Evolutionary conservation across 1,140 invertebrate genomes (phyloP).

Genomic region (Pseudomyrmex cubaensis): DNA sequence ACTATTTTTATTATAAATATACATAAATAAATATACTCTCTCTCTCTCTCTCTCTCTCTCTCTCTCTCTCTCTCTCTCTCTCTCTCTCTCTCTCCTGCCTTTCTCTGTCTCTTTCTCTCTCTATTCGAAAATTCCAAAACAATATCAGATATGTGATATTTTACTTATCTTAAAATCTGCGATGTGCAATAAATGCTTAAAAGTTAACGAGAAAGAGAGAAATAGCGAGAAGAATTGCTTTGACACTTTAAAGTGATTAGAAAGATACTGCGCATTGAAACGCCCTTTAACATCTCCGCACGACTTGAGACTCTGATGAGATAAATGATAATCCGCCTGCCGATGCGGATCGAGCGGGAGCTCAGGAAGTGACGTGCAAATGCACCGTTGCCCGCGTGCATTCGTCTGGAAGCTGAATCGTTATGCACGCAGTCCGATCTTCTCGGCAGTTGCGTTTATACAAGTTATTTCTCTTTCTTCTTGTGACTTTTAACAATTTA

Average conservation of each 20-base stretch:
- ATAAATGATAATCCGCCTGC: slow-evolving; percentile 53
- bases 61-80: too few species aligned
- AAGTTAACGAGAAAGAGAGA: background rate
- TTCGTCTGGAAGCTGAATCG: slow-evolving; percentile 40
- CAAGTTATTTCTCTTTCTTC: background rate
- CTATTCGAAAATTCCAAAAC: too few species aligned
- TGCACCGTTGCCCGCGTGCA: slow-evolving; percentile 51
- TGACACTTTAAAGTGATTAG: slow-evolving; percentile 20
- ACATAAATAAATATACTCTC: too few species aligned
- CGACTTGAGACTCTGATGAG: slow-evolving; percentile 27
- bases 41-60: too few species aligned
- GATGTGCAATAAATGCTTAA: background rate
- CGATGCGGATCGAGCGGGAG: slow-evolving; percentile 40
- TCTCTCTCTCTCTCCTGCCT: too few species aligned
- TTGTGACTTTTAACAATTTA: slow-evolving; percentile 1
- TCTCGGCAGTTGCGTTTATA: slow-evolving; percentile 7
- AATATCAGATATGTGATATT: too few species aligned
- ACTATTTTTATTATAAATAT: background rate
- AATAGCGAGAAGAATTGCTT: background rate
- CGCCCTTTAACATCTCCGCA: slow-evolving; percentile 12
- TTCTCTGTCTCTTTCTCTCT: too few species aligned
- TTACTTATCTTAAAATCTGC: background rate
- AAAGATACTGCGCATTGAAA: slow-evolving; percentile 5
- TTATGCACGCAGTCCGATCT: slow-evolving; percentile 39
- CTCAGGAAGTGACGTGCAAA: slow-evolving; percentile 55